These are phyloP conservation scores for Podarcis siculus DNA, from an alignment of 2,797 vertebrate genomes.

Conservation along the genomic window DNA sequence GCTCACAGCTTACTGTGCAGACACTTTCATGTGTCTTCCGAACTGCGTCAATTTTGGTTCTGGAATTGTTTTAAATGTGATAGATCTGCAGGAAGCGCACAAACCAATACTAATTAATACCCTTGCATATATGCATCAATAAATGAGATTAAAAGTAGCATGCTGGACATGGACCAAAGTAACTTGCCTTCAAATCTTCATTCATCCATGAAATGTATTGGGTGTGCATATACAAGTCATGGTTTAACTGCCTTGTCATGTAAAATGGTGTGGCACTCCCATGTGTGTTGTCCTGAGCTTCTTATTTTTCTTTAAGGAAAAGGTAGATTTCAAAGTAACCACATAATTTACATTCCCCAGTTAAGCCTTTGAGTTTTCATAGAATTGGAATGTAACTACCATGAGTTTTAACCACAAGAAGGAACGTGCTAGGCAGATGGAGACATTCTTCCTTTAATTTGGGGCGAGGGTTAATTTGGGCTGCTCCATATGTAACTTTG, in stretches of 20 bases:
- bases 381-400: not conserved
- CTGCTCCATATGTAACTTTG: not conserved
- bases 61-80: not conserved
- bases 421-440: not conserved
- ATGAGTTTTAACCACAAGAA: not conserved
- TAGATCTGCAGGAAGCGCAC: not conserved
- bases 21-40: not conserved
- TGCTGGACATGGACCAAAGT: not conserved
- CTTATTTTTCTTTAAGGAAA: not conserved
- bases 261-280: not conserved
- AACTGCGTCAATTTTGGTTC: not conserved
- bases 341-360: not conserved
- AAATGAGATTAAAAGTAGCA: not conserved
- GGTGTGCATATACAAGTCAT: not conserved
- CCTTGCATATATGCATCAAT: not conserved
- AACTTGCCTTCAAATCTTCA: not conserved
- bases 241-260: not conserved
- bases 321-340: not conserved
- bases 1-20: not conserved
- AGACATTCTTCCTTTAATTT: not conserved
- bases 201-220: not conserved
- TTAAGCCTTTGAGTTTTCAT: not conserved
- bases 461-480: not conserved
- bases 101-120: not conserved
- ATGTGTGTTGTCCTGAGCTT: not conserved